These are phyloP conservation scores for Fistularia tabacaria DNA, from an alignment of 2,797 vertebrate species.

Conservation along the genomic window DNA sequence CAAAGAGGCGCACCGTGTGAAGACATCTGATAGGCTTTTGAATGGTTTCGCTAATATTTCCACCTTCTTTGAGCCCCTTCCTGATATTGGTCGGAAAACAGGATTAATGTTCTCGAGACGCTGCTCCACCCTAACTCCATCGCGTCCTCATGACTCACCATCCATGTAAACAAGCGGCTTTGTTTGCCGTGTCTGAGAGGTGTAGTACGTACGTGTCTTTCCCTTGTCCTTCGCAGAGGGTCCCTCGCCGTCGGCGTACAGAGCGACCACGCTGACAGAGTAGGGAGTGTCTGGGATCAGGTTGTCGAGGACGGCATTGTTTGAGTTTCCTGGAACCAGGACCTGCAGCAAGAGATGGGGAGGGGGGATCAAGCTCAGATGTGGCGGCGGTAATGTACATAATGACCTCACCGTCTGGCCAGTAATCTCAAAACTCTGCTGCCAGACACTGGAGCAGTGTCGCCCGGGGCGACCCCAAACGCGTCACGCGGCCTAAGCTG, in stretches of 20 bases:
- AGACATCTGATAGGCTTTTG: too few relatives aligned
- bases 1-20: too few relatives aligned
- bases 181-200: too few relatives aligned
- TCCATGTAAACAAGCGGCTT: too few relatives aligned
- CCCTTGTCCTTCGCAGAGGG: constrained; percentile 74
- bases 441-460: constrained; percentile 51
- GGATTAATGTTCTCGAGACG: too few relatives aligned
- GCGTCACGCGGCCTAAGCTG: too few relatives aligned
- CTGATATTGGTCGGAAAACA: too few relatives aligned
- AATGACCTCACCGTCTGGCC: constrained; percentile 57
- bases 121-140: too few relatives aligned
- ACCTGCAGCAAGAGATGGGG: constrained; percentile 68
- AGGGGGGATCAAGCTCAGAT: background rate
- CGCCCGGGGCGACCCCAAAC: too few relatives aligned
- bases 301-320: constrained; percentile 84
- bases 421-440: constrained; percentile 16
- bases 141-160: too few relatives aligned
- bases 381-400: constrained; percentile 60
- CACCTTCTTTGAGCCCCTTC: too few relatives aligned
- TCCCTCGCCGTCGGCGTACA: constrained; percentile 88
- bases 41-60: too few relatives aligned
- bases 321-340: constrained; percentile 82
- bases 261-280: constrained; percentile 78
- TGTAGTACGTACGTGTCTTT: constrained; percentile 81
- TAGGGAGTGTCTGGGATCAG: constrained; percentile 89